These are phyloP conservation scores for Bombyx huttoni DNA, from an alignment of 2,888 invertebrate genomes.

Conservation along the genomic window DNA sequence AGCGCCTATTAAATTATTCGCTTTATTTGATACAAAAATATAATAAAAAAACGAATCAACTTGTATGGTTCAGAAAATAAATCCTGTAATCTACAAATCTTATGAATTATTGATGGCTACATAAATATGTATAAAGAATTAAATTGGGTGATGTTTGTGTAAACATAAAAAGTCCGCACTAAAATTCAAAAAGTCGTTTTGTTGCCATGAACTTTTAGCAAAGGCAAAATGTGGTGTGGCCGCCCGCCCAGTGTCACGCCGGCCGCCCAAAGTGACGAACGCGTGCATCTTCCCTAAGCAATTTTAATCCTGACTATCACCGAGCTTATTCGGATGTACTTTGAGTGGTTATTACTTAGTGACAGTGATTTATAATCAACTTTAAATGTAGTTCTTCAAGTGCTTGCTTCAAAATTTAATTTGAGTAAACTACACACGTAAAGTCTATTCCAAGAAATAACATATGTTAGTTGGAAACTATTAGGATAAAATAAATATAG, in stretches of 20 bases:
- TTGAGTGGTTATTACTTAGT: background rate
- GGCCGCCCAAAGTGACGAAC: slow-evolving; percentile 44
- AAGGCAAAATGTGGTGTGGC: slow-evolving; percentile 33
- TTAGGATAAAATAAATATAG: too few species aligned
- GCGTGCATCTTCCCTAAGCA: slow-evolving; percentile 16
- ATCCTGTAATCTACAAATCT: slow-evolving; percentile 26
- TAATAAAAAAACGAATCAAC: background rate
- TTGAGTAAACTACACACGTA: too few species aligned
- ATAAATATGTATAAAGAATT: slow-evolving; percentile 12
- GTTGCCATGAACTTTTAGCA: slow-evolving; percentile 63
- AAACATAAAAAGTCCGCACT: background rate
- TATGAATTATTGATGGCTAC: slow-evolving; percentile 41
- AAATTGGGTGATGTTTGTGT: background rate
- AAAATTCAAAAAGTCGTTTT: slow-evolving; percentile 34
- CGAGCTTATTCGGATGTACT: slow-evolving; percentile 11
- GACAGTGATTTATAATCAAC: background rate
- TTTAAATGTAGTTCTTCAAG: background rate
- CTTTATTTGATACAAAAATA: too few species aligned
- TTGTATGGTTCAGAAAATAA: background rate
- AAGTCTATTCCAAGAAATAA: too few species aligned
- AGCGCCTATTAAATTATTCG: too few species aligned
- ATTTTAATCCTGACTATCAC: slow-evolving; percentile 8
- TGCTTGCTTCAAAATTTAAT: too few species aligned
- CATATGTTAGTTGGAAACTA: too few species aligned
- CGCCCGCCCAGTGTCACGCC: slow-evolving; percentile 61